Conservation (phyloP, 2,888 invertebrate genomes). For the Panopea generosa region DNA sequence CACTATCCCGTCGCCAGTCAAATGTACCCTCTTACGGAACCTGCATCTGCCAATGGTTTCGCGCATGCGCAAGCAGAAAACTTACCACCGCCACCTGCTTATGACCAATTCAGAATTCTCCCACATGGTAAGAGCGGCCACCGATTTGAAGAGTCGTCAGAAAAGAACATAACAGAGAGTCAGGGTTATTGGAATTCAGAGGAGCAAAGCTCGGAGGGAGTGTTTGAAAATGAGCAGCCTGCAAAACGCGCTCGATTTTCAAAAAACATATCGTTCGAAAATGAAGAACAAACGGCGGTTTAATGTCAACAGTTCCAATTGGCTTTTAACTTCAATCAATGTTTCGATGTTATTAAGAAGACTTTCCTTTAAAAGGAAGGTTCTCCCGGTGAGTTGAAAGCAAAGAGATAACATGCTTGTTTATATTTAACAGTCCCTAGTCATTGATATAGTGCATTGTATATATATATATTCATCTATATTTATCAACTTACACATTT, state of each 20-base stretch:
- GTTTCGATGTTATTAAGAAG: too few relatives aligned
- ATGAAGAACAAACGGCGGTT: too few relatives aligned
- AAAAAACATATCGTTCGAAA: constrained; percentile 1
- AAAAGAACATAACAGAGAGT: constrained; percentile 3
- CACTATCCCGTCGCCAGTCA: too few relatives aligned
- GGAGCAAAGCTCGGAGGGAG: constrained; percentile 20
- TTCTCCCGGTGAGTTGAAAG: too few relatives aligned
- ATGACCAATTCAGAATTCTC: constrained; percentile 18
- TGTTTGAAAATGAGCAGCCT: constrained; percentile 32
- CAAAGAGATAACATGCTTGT: too few relatives aligned
- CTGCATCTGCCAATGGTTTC: not conserved
- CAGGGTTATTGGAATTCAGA: constrained; percentile 11
- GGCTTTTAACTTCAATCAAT: too few relatives aligned
- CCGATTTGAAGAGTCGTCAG: not conserved
- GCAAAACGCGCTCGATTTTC: constrained; percentile 34
- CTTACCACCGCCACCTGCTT: constrained; percentile 14
- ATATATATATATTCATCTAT: too few relatives aligned
- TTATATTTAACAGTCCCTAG: too few relatives aligned
- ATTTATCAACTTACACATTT: too few relatives aligned
- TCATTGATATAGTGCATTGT: too few relatives aligned
- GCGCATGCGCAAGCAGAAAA: not conserved
- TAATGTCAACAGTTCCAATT: too few relatives aligned
- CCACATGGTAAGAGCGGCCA: not conserved
- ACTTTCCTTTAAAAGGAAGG: too few relatives aligned
- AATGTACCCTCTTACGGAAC: not conserved